Conservation (phyloP, 1,140 invertebrate genomes). For the Hyphantria cunea region DNA sequence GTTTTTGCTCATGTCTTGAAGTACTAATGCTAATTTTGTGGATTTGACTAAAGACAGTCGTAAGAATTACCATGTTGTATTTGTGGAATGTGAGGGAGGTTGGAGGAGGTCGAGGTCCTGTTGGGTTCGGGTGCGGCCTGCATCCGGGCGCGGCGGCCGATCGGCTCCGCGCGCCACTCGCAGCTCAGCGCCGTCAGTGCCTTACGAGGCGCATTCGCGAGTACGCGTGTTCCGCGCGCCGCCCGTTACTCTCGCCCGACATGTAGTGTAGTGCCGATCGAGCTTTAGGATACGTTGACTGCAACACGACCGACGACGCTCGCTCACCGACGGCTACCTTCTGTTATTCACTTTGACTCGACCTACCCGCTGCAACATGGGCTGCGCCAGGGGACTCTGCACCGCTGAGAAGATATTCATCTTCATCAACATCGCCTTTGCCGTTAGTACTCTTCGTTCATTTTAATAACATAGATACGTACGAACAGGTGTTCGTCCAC, state of each 20-base stretch:
- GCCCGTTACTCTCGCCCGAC: neutral
- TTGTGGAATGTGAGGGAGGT: neutral
- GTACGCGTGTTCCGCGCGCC: conserved; percentile 19
- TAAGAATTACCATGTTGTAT: no score
- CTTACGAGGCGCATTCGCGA: conserved; percentile 49
- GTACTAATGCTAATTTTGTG: no score
- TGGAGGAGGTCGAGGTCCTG: neutral
- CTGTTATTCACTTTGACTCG: neutral
- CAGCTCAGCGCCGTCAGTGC: conserved; percentile 50
- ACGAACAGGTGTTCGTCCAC: no score
- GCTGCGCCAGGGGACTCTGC: conserved; percentile 61
- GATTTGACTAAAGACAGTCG: no score
- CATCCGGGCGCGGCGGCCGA: conserved; percentile 10
- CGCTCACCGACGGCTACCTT: conserved; percentile 4
- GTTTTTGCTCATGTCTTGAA: no score
- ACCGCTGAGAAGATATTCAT: conserved; percentile 71
- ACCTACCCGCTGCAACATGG: conserved; percentile 42
- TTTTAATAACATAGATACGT: no score
- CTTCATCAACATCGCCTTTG: conserved; percentile 75
- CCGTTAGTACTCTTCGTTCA: conserved; percentile 54
- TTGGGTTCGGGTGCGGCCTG: neutral
- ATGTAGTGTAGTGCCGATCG: conserved; percentile 31
- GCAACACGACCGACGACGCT: neutral
- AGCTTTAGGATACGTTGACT: conserved; percentile 6
- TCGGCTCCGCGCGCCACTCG: conserved; percentile 14